Base-by-base conservation (phyloP, 2,113 vertebrate genomes). In the Chrysemys picta region DNA sequence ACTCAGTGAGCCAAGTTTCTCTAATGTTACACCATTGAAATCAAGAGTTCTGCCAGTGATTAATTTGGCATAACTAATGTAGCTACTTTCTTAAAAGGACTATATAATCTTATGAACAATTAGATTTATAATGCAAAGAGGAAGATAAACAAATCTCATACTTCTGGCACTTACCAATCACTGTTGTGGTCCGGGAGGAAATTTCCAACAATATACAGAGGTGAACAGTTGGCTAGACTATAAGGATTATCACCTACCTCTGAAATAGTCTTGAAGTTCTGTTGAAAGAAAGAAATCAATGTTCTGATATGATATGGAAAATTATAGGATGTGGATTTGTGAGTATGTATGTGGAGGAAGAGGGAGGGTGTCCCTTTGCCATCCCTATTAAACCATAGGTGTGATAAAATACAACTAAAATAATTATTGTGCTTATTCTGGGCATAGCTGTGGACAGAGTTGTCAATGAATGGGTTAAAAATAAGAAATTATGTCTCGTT, bases 121-220 rank as follows among this genome's bases (percentile, higher is more conserved):
- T 96, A 93, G 94, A 89, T 89, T 94, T 95, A 92, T 94, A 92
- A 87, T 91, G 69, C 50, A 82, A 84, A 85, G 76, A 82, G 88
- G 47, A 89, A 93, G 85, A 94, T 96, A 95, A 93, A 95, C 69
- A 95, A 92, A 76, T 94, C 72, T 93, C 56, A 82, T 72, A 87
- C 50, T 78, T 85, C 50, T 94, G 81, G 47, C 35, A 59, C 17
- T 47, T 88, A 80, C 84, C 57, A 76, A 96, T 96, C 92, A 93
- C 89, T 81, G 65, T 16, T 5, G 47, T 49, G 80, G 81, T 94
- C 75, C 87, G 5, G n/a, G 91, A 91, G 38, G 69, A 35, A 93
- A 85, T 72, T 42, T 38, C 88, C 7, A 31, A 22, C 16, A 90
- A 90, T 90, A 87, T 95, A 53, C 47, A 89, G 65, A 38, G 65